These are phyloP conservation scores for Troides aeacus DNA, from an alignment of 2,888 invertebrate genomes.

Conservation along the genomic window DNA sequence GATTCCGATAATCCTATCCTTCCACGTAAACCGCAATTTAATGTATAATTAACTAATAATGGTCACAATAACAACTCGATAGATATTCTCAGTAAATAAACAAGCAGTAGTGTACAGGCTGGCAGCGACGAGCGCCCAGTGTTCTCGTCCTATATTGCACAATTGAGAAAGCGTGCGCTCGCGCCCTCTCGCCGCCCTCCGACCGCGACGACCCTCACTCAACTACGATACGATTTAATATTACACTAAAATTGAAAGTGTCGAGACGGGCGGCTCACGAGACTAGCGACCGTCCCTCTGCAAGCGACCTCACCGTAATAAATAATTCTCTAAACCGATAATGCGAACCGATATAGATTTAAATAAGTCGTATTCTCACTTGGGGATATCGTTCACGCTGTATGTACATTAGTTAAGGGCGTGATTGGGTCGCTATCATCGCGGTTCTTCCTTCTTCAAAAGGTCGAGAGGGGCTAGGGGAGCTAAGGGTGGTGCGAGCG, in stretches of 20 bases:
- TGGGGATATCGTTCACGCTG: constrained; percentile 52
- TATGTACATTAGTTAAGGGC: constrained; percentile 51
- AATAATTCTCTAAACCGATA: constrained; percentile 76
- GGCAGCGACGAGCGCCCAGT: constrained; percentile 52
- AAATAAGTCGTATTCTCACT: constrained; percentile 58
- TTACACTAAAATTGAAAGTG: constrained; percentile 36
- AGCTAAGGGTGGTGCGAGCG: constrained; percentile 51
- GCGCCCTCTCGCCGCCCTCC: constrained; percentile 56
- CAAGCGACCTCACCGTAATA: constrained; percentile 67
- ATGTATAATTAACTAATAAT: constrained; percentile 80
- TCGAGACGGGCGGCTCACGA: constrained; percentile 37
- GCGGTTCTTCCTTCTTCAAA: constrained; percentile 81
- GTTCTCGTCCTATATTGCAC: constrained; percentile 71
- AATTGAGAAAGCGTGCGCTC: constrained; percentile 40
- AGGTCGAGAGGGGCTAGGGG: constrained; percentile 78
- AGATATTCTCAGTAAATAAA: constrained; percentile 79
- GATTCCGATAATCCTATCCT: constrained; percentile 73
- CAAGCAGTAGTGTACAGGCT: constrained; percentile 72
- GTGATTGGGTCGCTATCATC: constrained; percentile 68
- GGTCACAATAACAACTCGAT: constrained; percentile 79
- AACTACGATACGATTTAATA: constrained; percentile 32
- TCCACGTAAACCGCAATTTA: constrained; percentile 70
- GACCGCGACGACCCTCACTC: constrained; percentile 32
- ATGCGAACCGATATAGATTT: constrained; percentile 62
- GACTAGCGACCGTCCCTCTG: constrained; percentile 46